Base-by-base conservation (phyloP, 1,140 invertebrate genomes). In the Ceratosolen fusciceps region DNA sequence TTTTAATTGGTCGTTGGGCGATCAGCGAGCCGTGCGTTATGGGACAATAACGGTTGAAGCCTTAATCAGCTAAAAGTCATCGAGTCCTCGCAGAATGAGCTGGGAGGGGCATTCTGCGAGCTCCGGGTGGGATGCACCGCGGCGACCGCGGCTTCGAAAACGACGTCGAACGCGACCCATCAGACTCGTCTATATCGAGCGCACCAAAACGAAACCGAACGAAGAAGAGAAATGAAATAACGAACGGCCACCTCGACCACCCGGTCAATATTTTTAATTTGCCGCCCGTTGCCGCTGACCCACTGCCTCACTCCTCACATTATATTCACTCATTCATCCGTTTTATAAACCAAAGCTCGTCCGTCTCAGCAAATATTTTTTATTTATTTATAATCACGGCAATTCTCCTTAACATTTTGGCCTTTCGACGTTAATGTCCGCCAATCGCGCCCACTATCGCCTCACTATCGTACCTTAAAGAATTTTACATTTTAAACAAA, bases 1-100 rank as follows among this genome's bases (percentile, higher is more conserved):
- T 85, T 83, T 85, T 84, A 85, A 85, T 85, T 85, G 82, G 81
- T 77, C 67, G 58, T 58, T 65, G 74, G 14, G n/a, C 80, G 80
- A 86, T 85, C 82, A 86, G 84, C 81, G 82, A 65, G 71, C 67
- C 72, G 79, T 76, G 65, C 81, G 70, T 81, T 80, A 82, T 81
- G 82, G 73, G 74, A 80, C 83, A 85, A 84, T 84, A 83, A 84
- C 83, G 78, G 83, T 85, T 84, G 85, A 87, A 86, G 83, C 79
- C 85, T 80, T 85, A 83, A 87, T 84, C 82, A 82, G 60, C 74
- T 82, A 82, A 83, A 83, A 85, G 84, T 87, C 82, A 83, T 85
- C 84, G 84, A 85, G 72, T 82, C 83, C 62, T 72, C 34, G 56
- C 54, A 82, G 83, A 84, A 49, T 80, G 39, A 71, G 14, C 31